A percentile compares a stretch with the other conserved stretches of the same genome.
These are phyloP conservation scores for Muntiacus muntjak DNA, from an alignment of 2,113 vertebrate species.

Conservation along the genomic window DNA sequence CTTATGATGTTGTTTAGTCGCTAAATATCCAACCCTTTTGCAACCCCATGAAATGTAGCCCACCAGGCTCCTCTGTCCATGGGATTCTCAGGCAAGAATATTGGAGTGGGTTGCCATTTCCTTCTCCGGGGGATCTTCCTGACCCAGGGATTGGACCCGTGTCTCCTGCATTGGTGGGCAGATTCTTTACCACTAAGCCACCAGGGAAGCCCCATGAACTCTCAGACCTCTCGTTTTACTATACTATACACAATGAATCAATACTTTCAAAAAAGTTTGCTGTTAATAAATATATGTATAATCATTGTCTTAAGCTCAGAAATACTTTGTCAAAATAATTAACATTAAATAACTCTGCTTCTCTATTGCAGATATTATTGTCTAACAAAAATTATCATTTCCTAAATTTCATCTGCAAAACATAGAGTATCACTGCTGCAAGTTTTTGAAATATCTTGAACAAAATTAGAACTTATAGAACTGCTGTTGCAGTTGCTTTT, in stretches of 20 bases:
- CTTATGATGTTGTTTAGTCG: not conserved
- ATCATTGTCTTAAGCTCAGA: not conserved
- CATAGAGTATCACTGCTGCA: not conserved
- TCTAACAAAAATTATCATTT: conserved; percentile 3
- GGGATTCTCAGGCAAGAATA: not conserved
- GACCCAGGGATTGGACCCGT: not conserved
- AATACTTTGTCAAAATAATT: conserved; percentile 17
- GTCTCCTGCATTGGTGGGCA: not conserved
- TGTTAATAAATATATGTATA: not conserved
- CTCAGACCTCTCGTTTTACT: not conserved
- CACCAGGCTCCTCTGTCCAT: not conserved
- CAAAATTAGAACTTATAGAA: not conserved
- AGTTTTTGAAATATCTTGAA: not conserved
- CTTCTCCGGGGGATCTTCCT: not conserved
- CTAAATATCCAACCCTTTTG: not conserved
- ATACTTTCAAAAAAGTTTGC: conserved; percentile 17
- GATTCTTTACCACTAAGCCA: not conserved
- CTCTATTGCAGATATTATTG: not conserved
- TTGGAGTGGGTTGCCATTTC: not conserved
- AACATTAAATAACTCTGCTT: not conserved
- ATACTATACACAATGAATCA: not conserved
- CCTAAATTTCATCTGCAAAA: conserved; percentile 27
- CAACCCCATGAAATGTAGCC: not conserved
- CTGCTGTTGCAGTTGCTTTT: not conserved
- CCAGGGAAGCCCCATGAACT: not conserved